A percentile compares a stretch with the other conserved stretches of the same genome.
These are phyloP conservation scores for Bovichtus variegatus DNA, from an alignment of 2,797 vertebrate genomes.

Conservation along the genomic window DNA sequence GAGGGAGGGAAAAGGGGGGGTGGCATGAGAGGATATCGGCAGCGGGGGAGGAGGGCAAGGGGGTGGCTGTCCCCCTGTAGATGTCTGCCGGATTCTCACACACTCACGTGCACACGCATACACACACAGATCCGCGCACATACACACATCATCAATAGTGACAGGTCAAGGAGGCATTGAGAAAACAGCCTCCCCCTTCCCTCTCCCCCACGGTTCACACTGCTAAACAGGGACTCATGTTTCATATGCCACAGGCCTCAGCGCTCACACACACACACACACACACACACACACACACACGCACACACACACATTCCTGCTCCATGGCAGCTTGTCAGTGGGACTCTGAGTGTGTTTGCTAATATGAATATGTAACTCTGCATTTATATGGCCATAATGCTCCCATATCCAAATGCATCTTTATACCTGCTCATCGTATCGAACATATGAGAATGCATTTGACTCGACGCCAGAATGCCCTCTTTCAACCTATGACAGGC, in stretches of 20 bases:
- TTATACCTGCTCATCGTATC: conserved; percentile 36
- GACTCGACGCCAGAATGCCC: conserved; percentile 25
- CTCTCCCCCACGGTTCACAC: conserved; percentile 69
- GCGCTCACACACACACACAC: conserved; percentile 17
- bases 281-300: conserved; percentile 1
- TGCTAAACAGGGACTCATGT: conserved; percentile 79
- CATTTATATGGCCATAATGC: background rate
- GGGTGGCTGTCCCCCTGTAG: conserved; percentile 70
- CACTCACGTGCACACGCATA: conserved; percentile 41
- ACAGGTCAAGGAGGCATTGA: conserved; percentile 83
- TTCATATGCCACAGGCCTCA: conserved; percentile 76
- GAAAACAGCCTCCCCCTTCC: conserved; percentile 57
- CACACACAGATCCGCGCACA: conserved; percentile 35
- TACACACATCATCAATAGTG: conserved; percentile 82
- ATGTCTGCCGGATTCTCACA: conserved; percentile 78
- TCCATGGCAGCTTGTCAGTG: conserved; percentile 36
- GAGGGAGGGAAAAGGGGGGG: conserved; percentile 19
- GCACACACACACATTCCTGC: conserved; percentile 14
- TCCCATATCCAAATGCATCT: background rate
- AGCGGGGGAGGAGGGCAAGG: conserved; percentile 30
- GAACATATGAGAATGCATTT: conserved; percentile 27
- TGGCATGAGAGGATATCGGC: conserved; percentile 75
- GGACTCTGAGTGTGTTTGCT: conserved; percentile 31
- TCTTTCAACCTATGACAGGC: conserved; percentile 64
- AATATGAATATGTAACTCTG: conserved; percentile 30